Conservation (phyloP, 2,113 vertebrate genomes). For the Propithecus coquereli region DNA sequence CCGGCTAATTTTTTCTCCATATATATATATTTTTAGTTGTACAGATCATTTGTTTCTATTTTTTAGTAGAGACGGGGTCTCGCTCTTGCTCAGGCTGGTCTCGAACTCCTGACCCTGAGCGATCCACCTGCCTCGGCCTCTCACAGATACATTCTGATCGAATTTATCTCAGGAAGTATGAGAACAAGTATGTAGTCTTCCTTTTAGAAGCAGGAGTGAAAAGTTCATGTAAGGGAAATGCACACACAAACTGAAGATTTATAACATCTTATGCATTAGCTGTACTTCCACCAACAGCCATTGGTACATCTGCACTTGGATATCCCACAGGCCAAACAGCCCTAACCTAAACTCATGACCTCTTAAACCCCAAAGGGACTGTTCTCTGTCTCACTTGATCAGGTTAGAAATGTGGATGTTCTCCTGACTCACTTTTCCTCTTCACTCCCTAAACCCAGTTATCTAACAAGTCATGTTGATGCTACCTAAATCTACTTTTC, state of each 20-base stretch:
- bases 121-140: too few relatives aligned
- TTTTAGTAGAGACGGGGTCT: too few relatives aligned
- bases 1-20: too few relatives aligned
- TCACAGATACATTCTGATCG: not conserved
- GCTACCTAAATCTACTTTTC: not conserved
- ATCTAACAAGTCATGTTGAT: not conserved
- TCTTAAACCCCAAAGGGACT: not conserved
- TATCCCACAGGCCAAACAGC: not conserved
- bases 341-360: not conserved
- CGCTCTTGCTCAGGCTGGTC: too few relatives aligned
- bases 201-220: conserved; percentile 22
- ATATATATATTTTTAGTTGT: too few relatives aligned
- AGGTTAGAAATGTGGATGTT: not conserved
- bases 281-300: not conserved
- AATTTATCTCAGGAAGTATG: not conserved
- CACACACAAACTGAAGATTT: not conserved
- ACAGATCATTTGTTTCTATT: too few relatives aligned
- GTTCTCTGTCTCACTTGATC: not conserved
- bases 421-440: not conserved
- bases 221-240: not conserved
- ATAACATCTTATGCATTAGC: not conserved
- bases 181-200: not conserved
- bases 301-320: not conserved
- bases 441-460: not conserved
- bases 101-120: too few relatives aligned